Evolutionary conservation across 2,113 vertebrate genomes (phyloP).

Genomic region (Rutilus rutilus): DNA sequence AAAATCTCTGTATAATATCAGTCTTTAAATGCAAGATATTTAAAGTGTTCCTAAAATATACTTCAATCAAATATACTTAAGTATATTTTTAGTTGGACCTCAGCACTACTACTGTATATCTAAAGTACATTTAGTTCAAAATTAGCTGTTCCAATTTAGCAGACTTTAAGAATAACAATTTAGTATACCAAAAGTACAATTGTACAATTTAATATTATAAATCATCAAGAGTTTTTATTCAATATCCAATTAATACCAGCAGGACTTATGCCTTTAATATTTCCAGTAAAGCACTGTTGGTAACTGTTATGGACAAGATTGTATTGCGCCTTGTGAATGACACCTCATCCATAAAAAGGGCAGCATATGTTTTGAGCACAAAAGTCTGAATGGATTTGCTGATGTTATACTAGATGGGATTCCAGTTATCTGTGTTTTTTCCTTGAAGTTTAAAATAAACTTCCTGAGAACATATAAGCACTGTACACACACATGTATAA

Average conservation of each 20-base stretch:
- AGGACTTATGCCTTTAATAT: neutral
- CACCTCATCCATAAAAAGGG: neutral
- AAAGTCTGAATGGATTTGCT: neutral
- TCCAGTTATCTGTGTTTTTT: neutral
- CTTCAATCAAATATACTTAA: no score
- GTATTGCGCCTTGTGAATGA: neutral
- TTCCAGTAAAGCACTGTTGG: constrained; percentile 3
- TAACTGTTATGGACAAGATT: no score
- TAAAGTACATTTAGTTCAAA: no score
- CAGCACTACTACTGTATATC: no score
- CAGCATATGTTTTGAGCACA: neutral
- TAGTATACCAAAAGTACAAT: no score
- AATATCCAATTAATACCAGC: neutral
- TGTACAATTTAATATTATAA: neutral
- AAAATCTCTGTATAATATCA: no score
- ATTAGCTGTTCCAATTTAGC: no score
- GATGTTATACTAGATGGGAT: neutral
- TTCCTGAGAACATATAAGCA: constrained; percentile 7
- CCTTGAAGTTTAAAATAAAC: constrained; percentile 1
- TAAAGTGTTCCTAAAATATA: no score
- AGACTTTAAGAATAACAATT: no score
- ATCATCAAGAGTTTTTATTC: neutral
- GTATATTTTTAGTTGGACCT: no score
- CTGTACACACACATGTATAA: neutral
- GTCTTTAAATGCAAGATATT: no score